phyloP scores from a whole-genome alignment of 2,113 vertebrate species.

The Cheilinus undulatus region DNA sequence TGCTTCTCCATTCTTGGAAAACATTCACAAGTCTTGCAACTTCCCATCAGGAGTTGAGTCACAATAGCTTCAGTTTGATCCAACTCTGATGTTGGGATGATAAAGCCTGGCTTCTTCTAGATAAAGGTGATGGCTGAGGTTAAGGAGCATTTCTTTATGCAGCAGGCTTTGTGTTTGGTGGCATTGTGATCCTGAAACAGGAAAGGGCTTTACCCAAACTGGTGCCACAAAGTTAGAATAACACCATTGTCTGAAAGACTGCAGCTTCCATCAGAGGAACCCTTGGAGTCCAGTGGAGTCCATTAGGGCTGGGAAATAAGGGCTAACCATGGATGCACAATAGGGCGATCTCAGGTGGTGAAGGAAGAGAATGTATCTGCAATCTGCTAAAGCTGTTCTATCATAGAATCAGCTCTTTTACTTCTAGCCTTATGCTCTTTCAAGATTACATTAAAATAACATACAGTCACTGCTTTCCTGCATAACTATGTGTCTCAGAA shows the following conservation, averaged over 20 bases:
- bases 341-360: too few relatives aligned
- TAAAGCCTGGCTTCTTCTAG: not conserved
- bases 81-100: not conserved
- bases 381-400: too few relatives aligned
- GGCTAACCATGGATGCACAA: too few relatives aligned
- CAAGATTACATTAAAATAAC: too few relatives aligned
- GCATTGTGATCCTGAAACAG: not conserved
- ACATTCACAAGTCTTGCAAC: not conserved
- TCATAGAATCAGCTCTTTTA: too few relatives aligned
- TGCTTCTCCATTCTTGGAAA: not conserved
- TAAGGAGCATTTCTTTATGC: not conserved
- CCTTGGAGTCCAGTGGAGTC: too few relatives aligned
- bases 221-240: not conserved
- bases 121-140: not conserved
- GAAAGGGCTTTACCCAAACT: slow-evolving; percentile 17
- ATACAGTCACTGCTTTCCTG: too few relatives aligned
- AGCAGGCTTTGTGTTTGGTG: not conserved
- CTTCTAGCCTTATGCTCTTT: too few relatives aligned
- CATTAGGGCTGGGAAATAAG: too few relatives aligned
- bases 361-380: too few relatives aligned
- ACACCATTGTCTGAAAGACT: slow-evolving; percentile 2
- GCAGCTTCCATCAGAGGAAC: not conserved
- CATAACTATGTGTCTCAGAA: too few relatives aligned
- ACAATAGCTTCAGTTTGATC: not conserved
- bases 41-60: not conserved